phyloP scores from a whole-genome alignment of 2,113 vertebrate species.

The Phocoena sinus region DNA sequence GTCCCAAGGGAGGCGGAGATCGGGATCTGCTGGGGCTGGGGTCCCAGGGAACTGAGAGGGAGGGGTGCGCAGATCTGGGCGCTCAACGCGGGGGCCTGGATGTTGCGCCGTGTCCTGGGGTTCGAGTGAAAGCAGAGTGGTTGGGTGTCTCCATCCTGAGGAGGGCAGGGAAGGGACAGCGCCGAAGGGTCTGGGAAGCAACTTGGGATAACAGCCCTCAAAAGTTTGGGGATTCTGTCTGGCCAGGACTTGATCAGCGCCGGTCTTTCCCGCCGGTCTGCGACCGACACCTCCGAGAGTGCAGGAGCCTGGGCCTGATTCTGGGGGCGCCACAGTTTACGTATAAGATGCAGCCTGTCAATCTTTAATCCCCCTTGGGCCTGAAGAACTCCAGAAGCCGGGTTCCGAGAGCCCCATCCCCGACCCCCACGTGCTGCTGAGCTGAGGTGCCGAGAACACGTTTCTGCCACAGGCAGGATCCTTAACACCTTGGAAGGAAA shows the following conservation, averaged over 20 bases:
- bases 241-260: no score
- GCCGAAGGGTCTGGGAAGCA: no score
- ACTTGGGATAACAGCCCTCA: neutral
- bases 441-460: accelerated
- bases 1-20: accelerated
- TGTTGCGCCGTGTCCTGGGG: neutral
- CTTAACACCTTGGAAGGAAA: neutral
- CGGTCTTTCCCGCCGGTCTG: accelerated
- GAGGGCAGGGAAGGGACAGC: no score
- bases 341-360: neutral
- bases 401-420: no score
- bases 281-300: neutral
- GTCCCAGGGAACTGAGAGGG: accelerated
- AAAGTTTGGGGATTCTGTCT: neutral
- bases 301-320: neutral
- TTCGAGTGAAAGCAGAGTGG: accelerated
- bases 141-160: neutral
- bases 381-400: neutral
- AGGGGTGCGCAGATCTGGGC: accelerated
- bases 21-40: no score
- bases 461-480: neutral
- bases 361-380: neutral
- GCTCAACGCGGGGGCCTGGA: accelerated
- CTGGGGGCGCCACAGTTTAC: neutral
- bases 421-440: no score